Conservation (phyloP, 2,113 vertebrate species). For the Scopus umbretta region DNA sequence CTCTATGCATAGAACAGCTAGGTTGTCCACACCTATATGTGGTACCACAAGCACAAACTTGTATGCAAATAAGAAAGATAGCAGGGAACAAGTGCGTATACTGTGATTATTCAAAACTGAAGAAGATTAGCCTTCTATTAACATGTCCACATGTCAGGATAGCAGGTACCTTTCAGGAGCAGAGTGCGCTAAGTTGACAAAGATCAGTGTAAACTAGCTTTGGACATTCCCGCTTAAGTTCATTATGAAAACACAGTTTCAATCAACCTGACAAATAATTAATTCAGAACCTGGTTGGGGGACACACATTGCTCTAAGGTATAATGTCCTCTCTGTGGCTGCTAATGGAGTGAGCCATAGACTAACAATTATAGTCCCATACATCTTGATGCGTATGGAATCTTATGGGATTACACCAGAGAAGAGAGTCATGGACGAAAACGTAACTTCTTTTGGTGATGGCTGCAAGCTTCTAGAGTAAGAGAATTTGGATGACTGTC, state of each 20-base stretch:
- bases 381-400: too few relatives aligned
- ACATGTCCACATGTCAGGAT: not conserved
- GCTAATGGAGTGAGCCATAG: not conserved
- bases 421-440: not conserved
- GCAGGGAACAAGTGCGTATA: accelerated
- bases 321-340: not conserved
- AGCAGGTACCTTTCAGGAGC: not conserved
- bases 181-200: not conserved
- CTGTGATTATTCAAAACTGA: not conserved
- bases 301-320: not conserved
- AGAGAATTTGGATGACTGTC: not conserved
- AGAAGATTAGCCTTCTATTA: not conserved
- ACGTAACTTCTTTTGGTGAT: not conserved
- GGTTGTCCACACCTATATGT: not conserved
- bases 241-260: not conserved
- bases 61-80: not conserved
- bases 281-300: not conserved
- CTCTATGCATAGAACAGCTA: accelerated
- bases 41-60: too few relatives aligned
- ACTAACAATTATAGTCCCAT: accelerated
- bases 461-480: not conserved
- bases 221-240: not conserved
- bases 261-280: accelerated
- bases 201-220: not conserved
- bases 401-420: not conserved